Base-by-base conservation (phyloP, 1,140 invertebrate species). In the Papilio polyxenes region DNA sequence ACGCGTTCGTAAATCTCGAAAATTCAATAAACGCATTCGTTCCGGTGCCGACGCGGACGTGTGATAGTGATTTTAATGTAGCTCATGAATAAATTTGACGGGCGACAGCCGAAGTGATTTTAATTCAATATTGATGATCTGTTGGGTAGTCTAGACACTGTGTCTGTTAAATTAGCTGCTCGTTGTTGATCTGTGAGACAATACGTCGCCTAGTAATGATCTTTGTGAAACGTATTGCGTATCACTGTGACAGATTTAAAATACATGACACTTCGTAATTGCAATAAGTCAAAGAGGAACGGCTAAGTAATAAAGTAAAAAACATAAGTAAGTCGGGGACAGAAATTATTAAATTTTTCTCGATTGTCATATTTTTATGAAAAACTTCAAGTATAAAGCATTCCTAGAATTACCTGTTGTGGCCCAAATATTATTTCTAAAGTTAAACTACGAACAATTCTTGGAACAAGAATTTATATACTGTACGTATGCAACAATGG, bases 121-220 rank as follows among this genome's bases (percentile, higher is more conserved):
- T 76, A 76, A 76, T 76, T 76, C 44, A 51, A 76, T 76, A 75
- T 75, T 75, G 44, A 76, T 51, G 40, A 76, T 76, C 75, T 51
- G 75, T 51, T 76, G 44, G 49, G n/a, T 48, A 48, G 40, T 76
- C 48, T 76, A 76, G 75, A 76, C 75, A n/a, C n/a, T 76, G 20
- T 51, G 75, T 44, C 20, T 65, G 62, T 13, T 76, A 20, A 76
- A 76, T 76, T 76, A 76, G 75, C 72, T 31, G 59, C 59, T 65
- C 23, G 31, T 31, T 65, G 23, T 9, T 65, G 62, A 65, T 74
- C 31, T 40, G 31, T 20, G 37, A 74, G 72, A 65, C 62, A 31
- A 31, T 65, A 31, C 10, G 23, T 65, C 62, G 62, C 23, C 51
- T 4, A 62, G 10, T 13, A 20, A 65, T 37, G 23, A 31, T 10